Base-by-base conservation (phyloP, 1,140 invertebrate genomes). In the Trichonephila clavipes region DNA sequence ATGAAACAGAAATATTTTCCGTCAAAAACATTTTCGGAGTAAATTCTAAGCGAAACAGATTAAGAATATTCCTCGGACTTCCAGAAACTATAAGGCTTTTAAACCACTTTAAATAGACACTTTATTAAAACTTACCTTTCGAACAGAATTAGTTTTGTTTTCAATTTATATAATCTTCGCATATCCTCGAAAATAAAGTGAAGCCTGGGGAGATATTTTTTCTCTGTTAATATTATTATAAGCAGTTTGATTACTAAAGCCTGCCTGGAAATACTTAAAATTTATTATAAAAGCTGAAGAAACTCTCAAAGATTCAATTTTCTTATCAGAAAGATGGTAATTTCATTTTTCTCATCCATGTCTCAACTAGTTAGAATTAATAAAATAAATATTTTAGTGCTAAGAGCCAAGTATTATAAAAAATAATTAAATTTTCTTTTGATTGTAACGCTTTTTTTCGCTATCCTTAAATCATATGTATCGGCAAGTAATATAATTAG, bases 311-410 rank as follows among this genome's bases (percentile, higher is more conserved):
- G n/a, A 24, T 21, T 34, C 34, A 21, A 82, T 82, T 82, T 40
- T 82, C 40, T 82, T 82, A 40, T 82, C 81, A 34, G 16, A 44
- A 44, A 44, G 34, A 28, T 40, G 21, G 81, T 82, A 82, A 82
- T 82, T 82, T 82, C 28, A 82, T 82, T 82, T 82, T 82, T 82
- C 28, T 28, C 81, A 82, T 16, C 16, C 81, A 34, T 82, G 81
- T 51, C 81, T 44, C 44, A 51, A 34, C 34, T 82, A 82, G 81
- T 82, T 82, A 82, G 81, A 82, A n/a, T 82, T 82, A 82, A 82
- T 51, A 34, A 51, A 82, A 5, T 24, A 82, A 82, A 44, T 82
- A 44, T 24, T 69, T 69, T 24, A 69, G 10, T 69, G n/a, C n/a
- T 69, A 28, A 28, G 34, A 69, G 66, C n/a, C n/a, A 24, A 28